Percentiles rank a stretch among this genome's conserved stretches.
Conservation (phyloP, 1,140 invertebrate genomes). For the Drosophila eugracilis region DNA sequence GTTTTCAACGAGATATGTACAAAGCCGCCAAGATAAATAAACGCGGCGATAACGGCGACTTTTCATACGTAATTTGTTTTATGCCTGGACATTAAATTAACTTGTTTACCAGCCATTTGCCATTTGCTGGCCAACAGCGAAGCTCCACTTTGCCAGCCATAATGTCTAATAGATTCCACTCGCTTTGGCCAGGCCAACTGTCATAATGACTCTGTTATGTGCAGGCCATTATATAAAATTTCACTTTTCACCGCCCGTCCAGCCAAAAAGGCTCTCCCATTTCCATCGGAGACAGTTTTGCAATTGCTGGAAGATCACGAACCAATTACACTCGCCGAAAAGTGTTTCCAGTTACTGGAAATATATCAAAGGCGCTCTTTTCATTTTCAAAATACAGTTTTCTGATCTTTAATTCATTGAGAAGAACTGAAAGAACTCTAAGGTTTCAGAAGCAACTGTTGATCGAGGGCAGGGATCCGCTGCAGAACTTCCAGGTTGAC, state of each 20-base stretch:
- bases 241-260: slow-evolving; percentile 58
- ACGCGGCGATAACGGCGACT: slow-evolving; percentile 71
- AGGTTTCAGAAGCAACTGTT: slow-evolving; percentile 53
- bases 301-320: slow-evolving; percentile 36
- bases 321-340: neutral
- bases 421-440: neutral
- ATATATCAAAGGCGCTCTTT: neutral
- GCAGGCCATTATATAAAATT: slow-evolving; percentile 74
- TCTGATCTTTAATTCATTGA: no score
- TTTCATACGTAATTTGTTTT: slow-evolving; percentile 80
- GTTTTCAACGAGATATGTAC: slow-evolving; percentile 21
- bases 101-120: slow-evolving; percentile 63
- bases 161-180: slow-evolving; percentile 73
- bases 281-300: slow-evolving; percentile 46
- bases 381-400: no score
- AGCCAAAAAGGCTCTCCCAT: slow-evolving; percentile 54
- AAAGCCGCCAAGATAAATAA: slow-evolving; percentile 59
- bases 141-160: slow-evolving; percentile 31
- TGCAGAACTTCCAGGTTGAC: slow-evolving; percentile 73
- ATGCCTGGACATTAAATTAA: slow-evolving; percentile 81
- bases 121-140: slow-evolving; percentile 39
- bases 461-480: slow-evolving; percentile 64
- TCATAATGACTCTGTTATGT: slow-evolving; percentile 78
- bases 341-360: neutral
- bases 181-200: slow-evolving; percentile 70